Conservation (phyloP, 2,797 vertebrate species). For the Stomatorhinus walkeri region DNA sequence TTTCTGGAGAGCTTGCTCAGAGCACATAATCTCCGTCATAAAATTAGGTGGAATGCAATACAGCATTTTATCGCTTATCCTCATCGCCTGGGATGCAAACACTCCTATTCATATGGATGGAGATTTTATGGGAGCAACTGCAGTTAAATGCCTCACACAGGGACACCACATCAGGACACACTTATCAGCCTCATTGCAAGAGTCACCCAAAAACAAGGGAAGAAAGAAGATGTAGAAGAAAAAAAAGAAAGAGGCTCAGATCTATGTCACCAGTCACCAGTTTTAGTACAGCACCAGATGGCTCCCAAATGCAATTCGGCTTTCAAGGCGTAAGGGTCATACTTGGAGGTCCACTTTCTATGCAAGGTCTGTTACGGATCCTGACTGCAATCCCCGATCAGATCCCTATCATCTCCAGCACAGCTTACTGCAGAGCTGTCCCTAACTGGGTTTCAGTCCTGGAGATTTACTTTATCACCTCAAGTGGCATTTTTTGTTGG, state of each 20-base stretch:
- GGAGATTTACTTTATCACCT: not conserved
- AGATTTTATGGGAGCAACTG: not conserved
- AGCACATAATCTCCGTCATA: not conserved
- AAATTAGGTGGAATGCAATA: conserved; percentile 1
- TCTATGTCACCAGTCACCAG: not conserved
- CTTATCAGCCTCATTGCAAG: not conserved
- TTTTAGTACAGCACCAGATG: conserved; percentile 7
- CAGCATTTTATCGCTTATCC: not conserved
- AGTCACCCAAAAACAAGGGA: not conserved
- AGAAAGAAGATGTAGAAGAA: not conserved
- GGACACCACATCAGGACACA: not conserved
- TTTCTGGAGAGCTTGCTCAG: not conserved
- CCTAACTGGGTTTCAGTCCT: not conserved
- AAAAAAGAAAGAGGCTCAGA: not conserved
- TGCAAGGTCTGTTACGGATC: conserved; percentile 28
- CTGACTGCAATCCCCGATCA: conserved; percentile 53
- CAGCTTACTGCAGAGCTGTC: not conserved
- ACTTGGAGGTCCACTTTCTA: not conserved
- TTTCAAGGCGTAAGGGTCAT: not conserved
- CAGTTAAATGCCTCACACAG: not conserved
- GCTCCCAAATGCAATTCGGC: not conserved
- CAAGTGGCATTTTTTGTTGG: not conserved
- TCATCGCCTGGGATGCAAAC: not conserved
- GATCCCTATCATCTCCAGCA: not conserved
- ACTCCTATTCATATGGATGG: not conserved